Evolutionary conservation across 2,888 invertebrate genomes (phyloP), one percentile per base, ranked within the genome.

Genomic region (Eupithecia subfuscata): DNA sequence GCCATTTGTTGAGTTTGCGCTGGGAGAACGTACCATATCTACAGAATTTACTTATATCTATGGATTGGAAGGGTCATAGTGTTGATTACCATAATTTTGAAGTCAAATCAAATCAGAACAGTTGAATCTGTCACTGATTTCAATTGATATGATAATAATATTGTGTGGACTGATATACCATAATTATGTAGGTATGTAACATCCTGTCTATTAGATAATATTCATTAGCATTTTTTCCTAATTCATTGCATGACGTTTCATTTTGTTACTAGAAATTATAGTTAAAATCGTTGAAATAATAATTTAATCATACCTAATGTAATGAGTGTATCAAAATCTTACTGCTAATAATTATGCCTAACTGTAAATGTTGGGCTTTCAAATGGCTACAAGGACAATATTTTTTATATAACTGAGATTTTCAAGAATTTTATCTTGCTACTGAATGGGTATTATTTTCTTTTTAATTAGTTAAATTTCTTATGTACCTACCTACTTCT

Each of bases 111-210:
- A 25, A 25, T 14, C 60, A 25, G 5, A 60, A 60, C 60, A 25
- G 52, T 52, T 52, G n/a, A 56, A 22, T 56, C 3, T 56, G 56
- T 56, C 12, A 52, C 2, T 11, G n/a, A 56, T 56, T 56, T 56
- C 56, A 56, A 22, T 12, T 22, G 22, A 22, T 56, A 18, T 48
- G 18, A 43, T 45, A 48, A 45, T 48, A 48, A n/a, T 48, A 22
- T 56, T 56, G 56, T 22, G 56, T 22, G 56, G 60, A 60, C 60
- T 60, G 60, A 60, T 60, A 60, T 14, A 60, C 12, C 22, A 60
- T n/a, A 48, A 56, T 56, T 22, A 22, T 56, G 52, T 56, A 56
- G 52, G n/a, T 8, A 52, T 52, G 11, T 52, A 2, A 9, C 8
- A 52, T 22, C 52, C 22, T 22, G 18, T 48, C 1, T 52, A 9